A percentile compares a stretch with the other conserved stretches of the same genome.
phyloP scores from a whole-genome alignment of 2,797 vertebrate species.

The Galago senegalensis region DNA sequence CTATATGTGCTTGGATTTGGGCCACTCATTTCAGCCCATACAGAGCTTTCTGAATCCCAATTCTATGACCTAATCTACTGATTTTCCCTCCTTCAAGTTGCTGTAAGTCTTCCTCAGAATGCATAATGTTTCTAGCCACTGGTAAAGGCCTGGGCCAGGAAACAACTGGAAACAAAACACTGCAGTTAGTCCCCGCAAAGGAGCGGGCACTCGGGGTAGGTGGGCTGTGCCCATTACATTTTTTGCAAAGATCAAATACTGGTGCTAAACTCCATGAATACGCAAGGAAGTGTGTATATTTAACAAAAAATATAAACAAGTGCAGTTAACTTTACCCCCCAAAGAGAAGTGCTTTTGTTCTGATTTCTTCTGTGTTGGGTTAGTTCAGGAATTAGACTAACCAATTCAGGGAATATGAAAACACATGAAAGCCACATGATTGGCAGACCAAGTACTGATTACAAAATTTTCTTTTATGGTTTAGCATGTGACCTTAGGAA shows the following conservation, averaged over 20 bases:
- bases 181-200: neutral
- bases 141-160: neutral
- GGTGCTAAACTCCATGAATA: neutral
- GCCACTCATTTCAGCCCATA: neutral
- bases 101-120: neutral
- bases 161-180: neutral
- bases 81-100: neutral
- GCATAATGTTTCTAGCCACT: neutral
- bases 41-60: neutral
- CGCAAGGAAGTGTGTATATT: neutral
- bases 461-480: slow-evolving; percentile 46
- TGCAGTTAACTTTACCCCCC: neutral
- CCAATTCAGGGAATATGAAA: slow-evolving; percentile 49
- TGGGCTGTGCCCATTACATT: neutral
- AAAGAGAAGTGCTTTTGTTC: slow-evolving; percentile 56
- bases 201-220: neutral
- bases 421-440: slow-evolving; percentile 43
- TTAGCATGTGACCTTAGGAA: slow-evolving; percentile 44
- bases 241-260: slow-evolving; percentile 5
- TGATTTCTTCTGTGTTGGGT: slow-evolving; percentile 30
- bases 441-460: neutral
- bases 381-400: slow-evolving; percentile 45
- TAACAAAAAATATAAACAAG: neutral
- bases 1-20: neutral
- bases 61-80: neutral